These are phyloP conservation scores for Miltochrista miniata DNA, from an alignment of 2,888 invertebrate genomes.

Conservation along the genomic window DNA sequence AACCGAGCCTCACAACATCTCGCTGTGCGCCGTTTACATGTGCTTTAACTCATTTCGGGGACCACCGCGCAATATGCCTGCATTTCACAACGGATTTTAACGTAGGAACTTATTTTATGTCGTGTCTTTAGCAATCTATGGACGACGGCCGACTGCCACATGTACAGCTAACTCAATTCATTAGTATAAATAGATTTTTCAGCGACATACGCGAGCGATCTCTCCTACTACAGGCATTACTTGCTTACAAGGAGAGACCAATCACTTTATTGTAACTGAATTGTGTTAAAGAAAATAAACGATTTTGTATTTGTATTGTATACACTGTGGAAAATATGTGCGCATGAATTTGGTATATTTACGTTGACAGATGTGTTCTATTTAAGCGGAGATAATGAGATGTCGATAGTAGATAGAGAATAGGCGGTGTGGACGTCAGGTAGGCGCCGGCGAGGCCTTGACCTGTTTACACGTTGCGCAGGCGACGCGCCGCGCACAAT, in stretches of 20 bases:
- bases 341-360: constrained; percentile 5
- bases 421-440: constrained; percentile 57
- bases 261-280: too few species aligned
- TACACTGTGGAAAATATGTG: not conserved
- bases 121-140: constrained; percentile 8
- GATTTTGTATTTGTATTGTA: too few species aligned
- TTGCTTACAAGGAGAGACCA: too few species aligned
- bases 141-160: constrained; percentile 29
- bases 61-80: constrained; percentile 41
- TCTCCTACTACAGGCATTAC: too few species aligned
- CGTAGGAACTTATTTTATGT: constrained; percentile 26
- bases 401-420: constrained; percentile 32
- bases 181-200: constrained; percentile 8
- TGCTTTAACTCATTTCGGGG: constrained; percentile 55
- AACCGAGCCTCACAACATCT: constrained; percentile 79
- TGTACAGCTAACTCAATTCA: constrained; percentile 21
- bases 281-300: too few species aligned
- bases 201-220: constrained; percentile 10
- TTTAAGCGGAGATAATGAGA: constrained; percentile 18
- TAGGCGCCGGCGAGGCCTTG: constrained; percentile 75
- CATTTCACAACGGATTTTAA: constrained; percentile 38
- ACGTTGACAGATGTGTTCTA: constrained; percentile 22
- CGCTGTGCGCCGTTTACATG: constrained; percentile 57
- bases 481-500: constrained; percentile 57
- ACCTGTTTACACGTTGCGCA: constrained; percentile 62